These are phyloP conservation scores for Lates calcarifer DNA, from an alignment of 2,113 vertebrate species.

Conservation along the genomic window DNA sequence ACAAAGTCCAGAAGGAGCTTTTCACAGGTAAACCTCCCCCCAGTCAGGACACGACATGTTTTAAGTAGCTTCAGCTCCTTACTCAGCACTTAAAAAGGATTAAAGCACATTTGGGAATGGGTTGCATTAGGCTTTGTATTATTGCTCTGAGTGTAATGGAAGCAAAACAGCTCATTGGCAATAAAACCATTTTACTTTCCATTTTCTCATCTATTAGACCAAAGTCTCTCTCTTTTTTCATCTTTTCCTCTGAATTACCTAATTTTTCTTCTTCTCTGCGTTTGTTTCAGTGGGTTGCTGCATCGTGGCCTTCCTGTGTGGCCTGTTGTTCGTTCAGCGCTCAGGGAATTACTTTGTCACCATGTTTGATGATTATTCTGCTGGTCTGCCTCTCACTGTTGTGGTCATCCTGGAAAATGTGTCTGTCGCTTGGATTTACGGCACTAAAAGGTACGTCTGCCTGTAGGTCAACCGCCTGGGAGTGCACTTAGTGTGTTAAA, in stretches of 20 bases:
- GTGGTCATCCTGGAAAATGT: constrained; percentile 98
- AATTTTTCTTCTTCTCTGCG: background rate
- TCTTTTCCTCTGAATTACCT: background rate
- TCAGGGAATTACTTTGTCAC: constrained; percentile 99
- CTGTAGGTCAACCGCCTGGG: background rate
- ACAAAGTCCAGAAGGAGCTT: constrained; percentile 96
- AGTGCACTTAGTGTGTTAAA: too few species aligned
- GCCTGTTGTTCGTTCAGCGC: constrained; percentile 96
- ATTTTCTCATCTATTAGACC: background rate
- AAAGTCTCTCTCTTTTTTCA: background rate
- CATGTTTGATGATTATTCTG: constrained; percentile 99
- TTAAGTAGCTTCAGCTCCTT: constrained; percentile 2
- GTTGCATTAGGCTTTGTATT: constrained; percentile 27
- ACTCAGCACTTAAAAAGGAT: constrained; percentile 37
- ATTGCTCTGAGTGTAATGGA: constrained; percentile 17
- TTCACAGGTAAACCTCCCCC: constrained; percentile 90
- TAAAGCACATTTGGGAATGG: constrained; percentile 31
- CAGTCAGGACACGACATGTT: background rate
- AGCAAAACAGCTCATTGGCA: constrained; percentile 27
- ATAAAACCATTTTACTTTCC: background rate
- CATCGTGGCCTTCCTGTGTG: constrained; percentile 93
- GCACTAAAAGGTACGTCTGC: constrained; percentile 92
- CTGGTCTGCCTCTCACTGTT: constrained; percentile 94
- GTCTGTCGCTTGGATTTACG: constrained; percentile 97
- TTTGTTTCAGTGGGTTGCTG: constrained; percentile 91